Evolutionary conservation across 1,140 invertebrate species (phyloP).

Genomic region (Ctenoplectra terminalis): DNA sequence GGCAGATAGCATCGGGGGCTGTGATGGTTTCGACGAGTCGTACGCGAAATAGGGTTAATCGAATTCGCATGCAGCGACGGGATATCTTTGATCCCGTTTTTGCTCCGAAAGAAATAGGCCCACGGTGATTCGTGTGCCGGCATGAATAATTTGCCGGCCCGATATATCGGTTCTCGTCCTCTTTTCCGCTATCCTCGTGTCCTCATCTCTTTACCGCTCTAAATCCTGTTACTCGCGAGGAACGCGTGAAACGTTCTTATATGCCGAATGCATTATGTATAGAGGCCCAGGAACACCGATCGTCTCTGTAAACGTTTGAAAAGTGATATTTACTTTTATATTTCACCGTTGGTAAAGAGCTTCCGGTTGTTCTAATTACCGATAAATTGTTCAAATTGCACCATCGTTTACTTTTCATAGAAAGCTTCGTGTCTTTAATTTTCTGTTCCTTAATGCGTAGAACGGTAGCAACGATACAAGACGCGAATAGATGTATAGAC

Average conservation of each 20-base stretch:
- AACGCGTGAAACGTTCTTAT: conserved; percentile 48
- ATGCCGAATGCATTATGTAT: conserved; percentile 35
- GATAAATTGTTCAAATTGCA: no score
- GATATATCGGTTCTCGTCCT: conserved; percentile 40
- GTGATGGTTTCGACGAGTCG: conserved; percentile 50
- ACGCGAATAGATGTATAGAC: no score
- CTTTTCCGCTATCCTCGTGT: conserved; percentile 35
- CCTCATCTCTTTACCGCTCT: conserved; percentile 38
- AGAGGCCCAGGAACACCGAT: background rate
- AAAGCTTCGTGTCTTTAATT: background rate
- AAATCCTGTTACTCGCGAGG: conserved; percentile 37
- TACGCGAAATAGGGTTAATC: conserved; percentile 73
- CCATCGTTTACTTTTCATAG: background rate
- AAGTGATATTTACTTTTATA: background rate
- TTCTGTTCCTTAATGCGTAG: background rate
- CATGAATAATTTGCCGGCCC: conserved; percentile 52
- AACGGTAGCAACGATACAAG: background rate
- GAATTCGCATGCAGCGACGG: conserved; percentile 54
- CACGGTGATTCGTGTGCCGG: conserved; percentile 39
- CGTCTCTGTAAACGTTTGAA: conserved; percentile 18
- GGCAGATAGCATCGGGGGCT: conserved; percentile 4
- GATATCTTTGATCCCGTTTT: conserved; percentile 51
- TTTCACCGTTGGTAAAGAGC: background rate
- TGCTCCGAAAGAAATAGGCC: conserved; percentile 33
- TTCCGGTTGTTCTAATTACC: no score